Evolutionary conservation across 2,888 invertebrate genomes (phyloP).

Genomic region (Ctena decussata): DNA sequence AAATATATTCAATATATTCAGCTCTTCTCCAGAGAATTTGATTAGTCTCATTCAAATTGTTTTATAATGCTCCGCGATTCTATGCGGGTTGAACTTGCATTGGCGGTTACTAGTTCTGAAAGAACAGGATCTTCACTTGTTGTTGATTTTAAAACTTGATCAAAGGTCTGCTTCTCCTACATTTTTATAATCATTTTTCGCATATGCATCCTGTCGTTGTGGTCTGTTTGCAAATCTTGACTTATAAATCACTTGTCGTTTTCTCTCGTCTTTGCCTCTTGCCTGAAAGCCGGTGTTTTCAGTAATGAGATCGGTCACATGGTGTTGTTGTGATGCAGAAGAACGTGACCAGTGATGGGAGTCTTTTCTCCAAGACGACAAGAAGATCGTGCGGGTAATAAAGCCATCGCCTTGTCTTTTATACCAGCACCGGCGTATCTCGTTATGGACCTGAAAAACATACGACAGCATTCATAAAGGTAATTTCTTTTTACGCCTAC

Average conservation of each 20-base stretch:
- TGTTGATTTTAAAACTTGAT: neutral
- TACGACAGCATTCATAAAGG: too few relatives aligned
- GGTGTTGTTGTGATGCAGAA: slow-evolving; percentile 36
- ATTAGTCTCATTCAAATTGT: too few relatives aligned
- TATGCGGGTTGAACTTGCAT: too few relatives aligned
- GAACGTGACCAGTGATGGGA: slow-evolving; percentile 43
- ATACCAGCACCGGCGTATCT: slow-evolving; percentile 47
- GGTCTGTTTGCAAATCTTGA: neutral
- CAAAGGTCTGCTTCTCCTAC: neutral
- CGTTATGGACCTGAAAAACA: slow-evolving; percentile 43
- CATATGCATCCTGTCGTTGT: neutral
- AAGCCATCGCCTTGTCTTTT: slow-evolving; percentile 35
- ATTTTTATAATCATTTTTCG: neutral
- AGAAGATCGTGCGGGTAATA: slow-evolving; percentile 44
- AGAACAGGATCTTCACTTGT: too few relatives aligned
- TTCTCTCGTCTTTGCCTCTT: neutral
- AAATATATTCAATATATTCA: too few relatives aligned
- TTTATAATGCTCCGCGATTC: too few relatives aligned
- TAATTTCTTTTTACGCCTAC: too few relatives aligned
- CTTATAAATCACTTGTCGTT: neutral
- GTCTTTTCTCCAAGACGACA: slow-evolving; percentile 57
- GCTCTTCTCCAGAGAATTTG: too few relatives aligned
- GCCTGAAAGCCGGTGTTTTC: neutral
- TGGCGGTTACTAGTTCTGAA: too few relatives aligned
- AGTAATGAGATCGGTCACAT: slow-evolving; percentile 19